These are phyloP conservation scores for Nymphalis io DNA, from an alignment of 1,140 invertebrate species.

Conservation along the genomic window DNA sequence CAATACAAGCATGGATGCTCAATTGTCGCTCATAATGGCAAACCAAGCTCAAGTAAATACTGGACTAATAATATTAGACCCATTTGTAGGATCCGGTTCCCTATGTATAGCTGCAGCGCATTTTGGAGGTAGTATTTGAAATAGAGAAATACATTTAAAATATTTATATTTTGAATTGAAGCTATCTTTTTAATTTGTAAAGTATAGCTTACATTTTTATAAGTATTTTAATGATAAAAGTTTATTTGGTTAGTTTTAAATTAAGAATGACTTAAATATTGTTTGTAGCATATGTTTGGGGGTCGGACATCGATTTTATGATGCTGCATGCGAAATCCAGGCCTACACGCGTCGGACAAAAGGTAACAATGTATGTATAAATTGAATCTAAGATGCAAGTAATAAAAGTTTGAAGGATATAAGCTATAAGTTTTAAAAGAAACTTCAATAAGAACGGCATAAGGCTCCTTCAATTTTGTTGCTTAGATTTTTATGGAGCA, in stretches of 20 bases:
- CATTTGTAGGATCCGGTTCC: constrained; percentile 97
- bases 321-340: constrained; percentile 94
- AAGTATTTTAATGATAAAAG: no score
- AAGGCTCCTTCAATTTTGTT: no score
- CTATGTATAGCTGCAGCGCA: constrained; percentile 94
- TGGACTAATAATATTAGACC: constrained; percentile 92
- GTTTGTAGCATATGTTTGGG: constrained; percentile 87
- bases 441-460: no score
- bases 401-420: no score
- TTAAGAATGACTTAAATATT: neutral
- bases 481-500: no score
- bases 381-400: constrained; percentile 27
- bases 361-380: constrained; percentile 84
- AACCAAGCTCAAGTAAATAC: constrained; percentile 91
- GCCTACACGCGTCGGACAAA: constrained; percentile 88
- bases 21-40: constrained; percentile 95
- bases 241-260: neutral
- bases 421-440: no score
- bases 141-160: no score
- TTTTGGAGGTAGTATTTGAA: constrained; percentile 85
- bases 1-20: constrained; percentile 98
- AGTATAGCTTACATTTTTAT: no score
- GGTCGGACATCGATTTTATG: constrained; percentile 96
- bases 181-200: no score
- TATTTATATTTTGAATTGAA: no score